Percentiles rank a stretch among this genome's conserved stretches.
Conservation (phyloP, 37 sponge, comb jelly and placozoan genomes). For the Ianthella basta region DNA sequence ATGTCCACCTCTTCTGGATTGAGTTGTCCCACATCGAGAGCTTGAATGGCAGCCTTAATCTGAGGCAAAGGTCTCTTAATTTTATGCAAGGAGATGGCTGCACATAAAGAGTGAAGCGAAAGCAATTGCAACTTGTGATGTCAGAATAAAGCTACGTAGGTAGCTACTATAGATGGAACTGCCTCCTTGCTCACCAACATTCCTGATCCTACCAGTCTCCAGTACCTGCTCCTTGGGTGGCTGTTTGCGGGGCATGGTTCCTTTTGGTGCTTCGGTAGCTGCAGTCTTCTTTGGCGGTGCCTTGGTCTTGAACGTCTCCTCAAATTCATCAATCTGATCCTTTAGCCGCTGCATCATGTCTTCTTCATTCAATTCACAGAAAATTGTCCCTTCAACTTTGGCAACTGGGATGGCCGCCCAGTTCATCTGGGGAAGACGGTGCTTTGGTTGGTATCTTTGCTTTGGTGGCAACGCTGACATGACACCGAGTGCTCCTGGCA, state of each 20-base stretch:
- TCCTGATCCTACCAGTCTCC: constrained; percentile 75
- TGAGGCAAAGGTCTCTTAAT: constrained; percentile 6
- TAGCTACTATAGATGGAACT: no score
- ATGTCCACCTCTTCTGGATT: constrained; percentile 75
- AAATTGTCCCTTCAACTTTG: constrained; percentile 74
- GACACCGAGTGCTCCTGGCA: not conserved
- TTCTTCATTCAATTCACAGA: constrained; percentile 75
- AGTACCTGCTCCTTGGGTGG: constrained; percentile 44
- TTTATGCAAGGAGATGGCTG: constrained; percentile 4
- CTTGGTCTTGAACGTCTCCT: constrained; percentile 80
- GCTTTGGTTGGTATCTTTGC: constrained; percentile 67
- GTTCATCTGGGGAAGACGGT: constrained; percentile 75
- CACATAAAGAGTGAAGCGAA: no score
- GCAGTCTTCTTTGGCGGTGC: constrained; percentile 33
- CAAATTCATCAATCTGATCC: constrained; percentile 62
- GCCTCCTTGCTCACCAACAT: constrained; percentile 58
- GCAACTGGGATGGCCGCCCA: constrained; percentile 70
- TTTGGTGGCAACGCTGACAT: constrained; percentile 35
- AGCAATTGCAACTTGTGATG: no score
- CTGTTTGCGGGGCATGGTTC: not conserved
- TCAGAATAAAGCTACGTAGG: no score
- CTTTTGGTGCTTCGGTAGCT: not conserved
- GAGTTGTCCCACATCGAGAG: constrained; percentile 67
- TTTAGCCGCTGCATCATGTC: constrained; percentile 40
- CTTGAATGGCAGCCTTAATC: not conserved